phyloP scores from a whole-genome alignment of 2,888 invertebrate species.

The Tolmerus cingulatus region DNA sequence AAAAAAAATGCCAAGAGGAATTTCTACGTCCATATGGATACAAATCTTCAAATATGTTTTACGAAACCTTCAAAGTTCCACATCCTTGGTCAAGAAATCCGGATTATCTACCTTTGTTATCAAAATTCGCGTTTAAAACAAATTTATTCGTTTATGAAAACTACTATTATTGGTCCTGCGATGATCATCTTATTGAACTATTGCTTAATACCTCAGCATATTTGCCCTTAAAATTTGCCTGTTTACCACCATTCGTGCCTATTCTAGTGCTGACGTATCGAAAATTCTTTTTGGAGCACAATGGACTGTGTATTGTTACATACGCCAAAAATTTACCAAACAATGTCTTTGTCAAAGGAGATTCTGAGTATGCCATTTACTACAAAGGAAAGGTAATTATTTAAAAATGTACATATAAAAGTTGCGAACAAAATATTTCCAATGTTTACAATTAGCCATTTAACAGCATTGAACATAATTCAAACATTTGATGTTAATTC shows the following conservation, averaged over 20 bases:
- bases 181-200: conserved; percentile 66
- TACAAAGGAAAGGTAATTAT: conserved; percentile 61
- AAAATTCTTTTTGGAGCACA: conserved; percentile 63
- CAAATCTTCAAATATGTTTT: conserved; percentile 40
- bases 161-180: conserved; percentile 71
- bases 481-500: no score
- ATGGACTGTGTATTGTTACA: conserved; percentile 70
- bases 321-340: conserved; percentile 67
- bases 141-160: conserved; percentile 68
- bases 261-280: conserved; percentile 63
- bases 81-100: conserved; percentile 63
- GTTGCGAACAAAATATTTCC: background rate
- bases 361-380: conserved; percentile 62
- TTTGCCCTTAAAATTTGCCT: conserved; percentile 62
- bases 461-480: no score
- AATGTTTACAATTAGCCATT: background rate
- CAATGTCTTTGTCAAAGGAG: conserved; percentile 64
- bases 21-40: conserved; percentile 48
- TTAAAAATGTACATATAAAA: background rate
- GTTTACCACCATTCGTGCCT: conserved; percentile 65
- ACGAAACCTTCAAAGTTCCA: conserved; percentile 51
- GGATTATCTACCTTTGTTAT: conserved; percentile 53
- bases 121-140: conserved; percentile 55
- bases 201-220: conserved; percentile 62
- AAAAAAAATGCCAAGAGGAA: conserved; percentile 45